Conservation (phyloP, 2,888 invertebrate genomes). For the Dasysyrphus tricinctus region DNA sequence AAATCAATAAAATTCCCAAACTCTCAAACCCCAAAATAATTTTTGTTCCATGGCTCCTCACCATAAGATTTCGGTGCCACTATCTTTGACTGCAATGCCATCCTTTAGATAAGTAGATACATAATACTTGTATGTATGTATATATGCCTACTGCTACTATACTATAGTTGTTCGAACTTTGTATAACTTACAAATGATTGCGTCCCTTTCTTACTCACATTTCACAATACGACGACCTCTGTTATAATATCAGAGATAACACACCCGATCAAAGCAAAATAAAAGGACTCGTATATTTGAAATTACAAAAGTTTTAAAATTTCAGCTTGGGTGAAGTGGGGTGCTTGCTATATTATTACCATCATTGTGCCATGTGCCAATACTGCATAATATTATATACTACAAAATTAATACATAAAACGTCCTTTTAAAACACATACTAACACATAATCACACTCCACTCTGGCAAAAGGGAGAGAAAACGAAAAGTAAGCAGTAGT, state of each 20-base stretch:
- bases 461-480: constrained; percentile 19
- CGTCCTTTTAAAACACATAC: constrained; percentile 57
- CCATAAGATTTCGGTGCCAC: constrained; percentile 41
- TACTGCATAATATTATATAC: constrained; percentile 44
- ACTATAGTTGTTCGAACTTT: constrained; percentile 48
- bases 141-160: background rate
- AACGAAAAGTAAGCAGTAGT: constrained; percentile 63
- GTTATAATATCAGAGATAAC: constrained; percentile 57
- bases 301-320: constrained; percentile 73
- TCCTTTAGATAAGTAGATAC: constrained; percentile 11
- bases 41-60: constrained; percentile 32
- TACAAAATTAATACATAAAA: constrained; percentile 43
- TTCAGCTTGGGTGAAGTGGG: constrained; percentile 47
- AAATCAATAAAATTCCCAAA: constrained; percentile 59
- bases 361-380: constrained; percentile 36
- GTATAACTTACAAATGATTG: constrained; percentile 55
- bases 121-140: background rate
- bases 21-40: constrained; percentile 17
- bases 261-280: constrained; percentile 67
- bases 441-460: constrained; percentile 37
- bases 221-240: constrained; percentile 13
- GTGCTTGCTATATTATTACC: constrained; percentile 33
- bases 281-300: constrained; percentile 67
- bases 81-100: constrained; percentile 22
- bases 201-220: constrained; percentile 57